Evolutionary conservation across 2,888 invertebrate genomes (phyloP), one percentile per base, ranked within the genome.

Genomic region (Epirrhoe alternata): DNA sequence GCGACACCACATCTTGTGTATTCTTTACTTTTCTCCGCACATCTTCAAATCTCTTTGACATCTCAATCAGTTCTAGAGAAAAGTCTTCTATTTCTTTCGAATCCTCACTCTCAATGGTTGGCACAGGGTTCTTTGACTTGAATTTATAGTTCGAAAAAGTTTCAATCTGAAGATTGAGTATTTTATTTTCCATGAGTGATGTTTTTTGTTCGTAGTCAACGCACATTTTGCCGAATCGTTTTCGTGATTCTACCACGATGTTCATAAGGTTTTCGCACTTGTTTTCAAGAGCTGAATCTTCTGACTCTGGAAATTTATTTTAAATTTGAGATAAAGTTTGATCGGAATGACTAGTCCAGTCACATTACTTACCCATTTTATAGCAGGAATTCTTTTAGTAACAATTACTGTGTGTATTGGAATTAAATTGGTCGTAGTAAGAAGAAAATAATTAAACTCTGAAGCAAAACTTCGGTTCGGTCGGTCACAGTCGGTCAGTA

Each of bases 211-310:
- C 83, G 38, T 92, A 92, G 0, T 90, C 88, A 0, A 84, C 70
- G 30, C 89, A 90, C 77, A 85, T 85, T 72, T 87, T 89, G 0
- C 92, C 87, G 57, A 86, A 89, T 6, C 80, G 74, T 77, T 87
- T 95, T 77, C 93, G 94, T 64, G 83, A 86, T 82, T 85, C 94
- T 7, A 92, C 91, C 0, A 92, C 91, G 1, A 87, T 75, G 42
- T 86, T 88, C 93, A 93, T 90, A 0, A 92, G 75, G 54, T 89
- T 83, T 71, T 92, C 92, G 65, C 90, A 90, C 78, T 88, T 86
- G 1, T 85, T 84, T 72, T 85, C 86, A 16, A 88, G 67, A 5
- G 81, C 69, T 0, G 81, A 50, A 1, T 86, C 82, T 33, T 82
- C 80, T n/a, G 75, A 45, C 54, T 84, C 88, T 89, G 82, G 31